Evolutionary conservation across 2,113 vertebrate species (phyloP).

Genomic region (Campylorhamphus procurvoides): DNA sequence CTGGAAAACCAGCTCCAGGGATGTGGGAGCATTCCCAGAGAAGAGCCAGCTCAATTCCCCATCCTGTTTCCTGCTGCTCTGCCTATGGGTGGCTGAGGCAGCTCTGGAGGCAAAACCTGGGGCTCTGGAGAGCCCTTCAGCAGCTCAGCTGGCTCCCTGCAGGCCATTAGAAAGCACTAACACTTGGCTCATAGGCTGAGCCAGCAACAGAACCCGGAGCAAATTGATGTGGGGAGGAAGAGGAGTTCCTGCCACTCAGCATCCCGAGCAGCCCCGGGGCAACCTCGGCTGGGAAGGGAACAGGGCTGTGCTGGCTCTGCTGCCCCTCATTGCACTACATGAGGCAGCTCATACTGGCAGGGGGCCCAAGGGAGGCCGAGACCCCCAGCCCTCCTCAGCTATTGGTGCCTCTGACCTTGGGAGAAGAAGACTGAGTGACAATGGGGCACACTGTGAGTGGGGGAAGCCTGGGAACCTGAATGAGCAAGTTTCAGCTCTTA

Average conservation of each 20-base stretch:
- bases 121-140: conserved; percentile 1
- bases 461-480: neutral
- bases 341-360: fast-evolving
- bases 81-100: neutral
- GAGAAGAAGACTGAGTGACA: neutral
- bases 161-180: conserved; percentile 41
- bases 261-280: neutral
- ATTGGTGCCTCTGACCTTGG: neutral
- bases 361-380: neutral
- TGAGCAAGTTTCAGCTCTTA: neutral
- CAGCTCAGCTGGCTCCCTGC: neutral
- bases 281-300: neutral
- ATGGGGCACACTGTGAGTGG: fast-evolving
- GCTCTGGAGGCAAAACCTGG: neutral
- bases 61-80: neutral
- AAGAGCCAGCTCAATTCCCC: neutral
- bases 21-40: neutral
- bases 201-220: neutral
- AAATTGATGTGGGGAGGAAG: neutral
- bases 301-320: fast-evolving
- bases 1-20: neutral
- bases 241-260: neutral
- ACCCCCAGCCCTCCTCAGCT: neutral
- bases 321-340: neutral
- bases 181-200: neutral